Evolutionary conservation across 2,797 vertebrate genomes (phyloP).

Genomic region (Hemibagrus guttatus): DNA sequence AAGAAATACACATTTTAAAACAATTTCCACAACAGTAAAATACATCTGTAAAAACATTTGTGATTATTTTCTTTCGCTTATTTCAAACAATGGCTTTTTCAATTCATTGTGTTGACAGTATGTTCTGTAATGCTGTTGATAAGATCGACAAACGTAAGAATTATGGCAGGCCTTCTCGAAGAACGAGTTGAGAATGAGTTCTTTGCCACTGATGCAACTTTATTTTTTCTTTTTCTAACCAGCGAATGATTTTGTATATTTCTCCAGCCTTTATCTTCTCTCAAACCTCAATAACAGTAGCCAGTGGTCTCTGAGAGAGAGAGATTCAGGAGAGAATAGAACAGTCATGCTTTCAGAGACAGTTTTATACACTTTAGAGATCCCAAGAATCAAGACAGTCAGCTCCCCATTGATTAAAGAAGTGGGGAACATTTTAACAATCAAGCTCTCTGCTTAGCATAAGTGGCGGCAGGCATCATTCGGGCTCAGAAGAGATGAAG

Average conservation of each 20-base stretch:
- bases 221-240: conserved; percentile 47
- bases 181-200: conserved; percentile 66
- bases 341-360: conserved; percentile 69
- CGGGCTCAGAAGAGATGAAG: conserved; percentile 61
- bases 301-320: conserved; percentile 47
- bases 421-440: conserved; percentile 74
- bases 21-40: not conserved
- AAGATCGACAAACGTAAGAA: conserved; percentile 52
- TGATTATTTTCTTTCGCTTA: too few relatives aligned
- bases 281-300: conserved; percentile 59
- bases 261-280: conserved; percentile 57
- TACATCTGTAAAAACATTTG: not conserved
- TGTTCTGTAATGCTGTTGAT: not conserved
- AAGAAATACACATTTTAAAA: not conserved
- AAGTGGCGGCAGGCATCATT: conserved; percentile 55
- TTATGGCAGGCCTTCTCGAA: conserved; percentile 44
- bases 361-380: conserved; percentile 75
- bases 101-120: not conserved
- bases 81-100: too few relatives aligned
- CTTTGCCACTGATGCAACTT: conserved; percentile 61
- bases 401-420: conserved; percentile 78
- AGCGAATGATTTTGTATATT: conserved; percentile 49
- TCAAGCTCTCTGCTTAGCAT: conserved; percentile 64
- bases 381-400: conserved; percentile 70
- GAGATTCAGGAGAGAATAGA: conserved; percentile 46